Conservation (phyloP, 2,797 vertebrate species). For the Sebastes trivittatus region DNA sequence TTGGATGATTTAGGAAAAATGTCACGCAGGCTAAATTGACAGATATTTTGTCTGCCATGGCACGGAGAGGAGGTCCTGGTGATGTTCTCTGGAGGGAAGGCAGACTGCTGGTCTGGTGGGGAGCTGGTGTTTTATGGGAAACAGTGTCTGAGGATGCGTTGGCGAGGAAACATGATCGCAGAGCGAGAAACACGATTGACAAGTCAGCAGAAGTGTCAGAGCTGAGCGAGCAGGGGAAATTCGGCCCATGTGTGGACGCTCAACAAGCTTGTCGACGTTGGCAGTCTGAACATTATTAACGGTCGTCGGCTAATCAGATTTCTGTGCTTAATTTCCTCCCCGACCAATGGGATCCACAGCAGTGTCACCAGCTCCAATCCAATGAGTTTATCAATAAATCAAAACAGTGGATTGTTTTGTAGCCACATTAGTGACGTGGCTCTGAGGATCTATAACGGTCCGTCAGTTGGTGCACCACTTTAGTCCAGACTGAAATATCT, state of each 20-base stretch:
- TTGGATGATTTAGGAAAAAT: constrained; percentile 23
- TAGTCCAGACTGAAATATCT: no score
- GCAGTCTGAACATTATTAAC: neutral
- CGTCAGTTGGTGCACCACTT: no score
- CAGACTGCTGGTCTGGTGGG: neutral
- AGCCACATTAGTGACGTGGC: no score
- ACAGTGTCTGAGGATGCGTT: constrained; percentile 2
- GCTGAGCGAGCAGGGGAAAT: constrained; percentile 16
- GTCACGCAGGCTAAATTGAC: neutral
- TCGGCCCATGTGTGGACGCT: constrained; percentile 23
- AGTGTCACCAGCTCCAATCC: neutral
- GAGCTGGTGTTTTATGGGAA: constrained; percentile 18
- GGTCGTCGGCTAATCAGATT: constrained; percentile 5
- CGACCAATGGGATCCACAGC: neutral
- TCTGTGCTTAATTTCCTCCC: neutral
- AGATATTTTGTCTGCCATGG: constrained; percentile 12
- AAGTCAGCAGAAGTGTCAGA: constrained; percentile 20
- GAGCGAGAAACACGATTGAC: constrained; percentile 11
- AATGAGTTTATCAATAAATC: neutral
- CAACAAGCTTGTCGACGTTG: neutral
- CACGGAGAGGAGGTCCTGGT: constrained; percentile 5
- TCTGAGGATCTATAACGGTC: no score
- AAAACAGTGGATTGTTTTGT: neutral
- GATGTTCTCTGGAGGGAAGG: neutral
- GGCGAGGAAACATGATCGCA: constrained; percentile 1